A percentile compares a stretch with the other conserved stretches of the same genome.
These are phyloP conservation scores for Myrmophylax atrothorax DNA, from an alignment of 2,113 vertebrate species.

Conservation along the genomic window DNA sequence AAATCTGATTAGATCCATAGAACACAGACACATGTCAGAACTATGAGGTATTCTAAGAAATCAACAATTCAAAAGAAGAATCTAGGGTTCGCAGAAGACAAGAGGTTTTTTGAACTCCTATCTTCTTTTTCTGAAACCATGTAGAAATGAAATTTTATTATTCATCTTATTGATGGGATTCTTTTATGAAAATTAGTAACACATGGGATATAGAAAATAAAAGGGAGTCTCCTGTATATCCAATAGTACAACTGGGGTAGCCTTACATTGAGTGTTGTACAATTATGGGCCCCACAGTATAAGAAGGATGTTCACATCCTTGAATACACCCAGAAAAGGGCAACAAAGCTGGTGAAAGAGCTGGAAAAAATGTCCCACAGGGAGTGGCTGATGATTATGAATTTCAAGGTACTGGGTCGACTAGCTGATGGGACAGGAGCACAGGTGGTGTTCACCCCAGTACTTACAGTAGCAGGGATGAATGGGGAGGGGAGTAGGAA, in stretches of 20 bases:
- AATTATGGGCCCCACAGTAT: not conserved
- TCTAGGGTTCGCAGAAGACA: not conserved
- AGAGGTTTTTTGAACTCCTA: not conserved
- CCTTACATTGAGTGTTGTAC: not conserved
- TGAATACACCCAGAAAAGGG: not conserved
- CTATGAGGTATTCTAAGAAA: not conserved
- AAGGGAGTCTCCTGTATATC: not conserved
- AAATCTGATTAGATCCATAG: not conserved
- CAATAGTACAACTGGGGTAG: not conserved
- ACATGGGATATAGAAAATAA: not conserved
- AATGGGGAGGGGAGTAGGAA: too few species aligned
- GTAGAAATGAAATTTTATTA: not conserved
- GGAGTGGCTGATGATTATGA: too few species aligned
- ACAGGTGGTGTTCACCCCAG: too few species aligned
- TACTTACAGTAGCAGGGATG: too few species aligned
- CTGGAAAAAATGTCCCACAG: not conserved
- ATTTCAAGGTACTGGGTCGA: too few species aligned
- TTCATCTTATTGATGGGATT: not conserved
- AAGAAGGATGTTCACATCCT: not conserved
- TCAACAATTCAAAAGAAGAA: not conserved
- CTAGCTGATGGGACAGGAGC: too few species aligned
- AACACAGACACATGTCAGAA: not conserved
- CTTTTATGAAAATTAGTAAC: not conserved
- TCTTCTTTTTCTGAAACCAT: not conserved
- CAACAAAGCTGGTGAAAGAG: not conserved